Percentiles rank a stretch among this genome's conserved stretches.
These are phyloP conservation scores for Nycticryphes semicollaris DNA, from an alignment of 2,113 vertebrate genomes.

Conservation along the genomic window DNA sequence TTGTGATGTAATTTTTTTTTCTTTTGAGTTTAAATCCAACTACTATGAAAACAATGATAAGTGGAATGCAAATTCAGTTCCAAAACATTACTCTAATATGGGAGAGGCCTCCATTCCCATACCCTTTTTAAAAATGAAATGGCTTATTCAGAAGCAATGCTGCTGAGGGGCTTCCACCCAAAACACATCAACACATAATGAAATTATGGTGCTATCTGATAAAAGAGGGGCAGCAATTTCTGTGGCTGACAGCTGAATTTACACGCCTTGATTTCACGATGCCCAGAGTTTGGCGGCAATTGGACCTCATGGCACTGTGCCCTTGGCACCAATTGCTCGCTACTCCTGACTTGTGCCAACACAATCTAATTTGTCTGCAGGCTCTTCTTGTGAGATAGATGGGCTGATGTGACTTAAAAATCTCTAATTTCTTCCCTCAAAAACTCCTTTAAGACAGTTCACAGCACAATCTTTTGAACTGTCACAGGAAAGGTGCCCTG, in stretches of 20 bases:
- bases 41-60: conserved; percentile 12
- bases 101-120: not conserved
- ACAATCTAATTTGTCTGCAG: not conserved
- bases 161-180: conserved; percentile 12
- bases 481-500: not conserved
- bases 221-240: not conserved
- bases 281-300: not conserved
- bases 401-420: not conserved
- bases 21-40: not conserved
- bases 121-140: not conserved
- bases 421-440: not conserved
- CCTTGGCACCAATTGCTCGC: not conserved
- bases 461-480: fast-evolving
- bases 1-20: not conserved
- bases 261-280: not conserved
- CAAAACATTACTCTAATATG: not conserved
- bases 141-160: not conserved
- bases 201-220: not conserved
- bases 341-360: not conserved
- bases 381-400: not conserved
- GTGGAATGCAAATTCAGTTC: not conserved
- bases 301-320: not conserved
- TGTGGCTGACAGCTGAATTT: not conserved
- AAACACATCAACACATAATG: conserved; percentile 19
- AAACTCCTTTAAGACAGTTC: not conserved